Evolutionary conservation across 2,888 invertebrate species (phyloP).

Genomic region (Eupeodes latifasciatus): DNA sequence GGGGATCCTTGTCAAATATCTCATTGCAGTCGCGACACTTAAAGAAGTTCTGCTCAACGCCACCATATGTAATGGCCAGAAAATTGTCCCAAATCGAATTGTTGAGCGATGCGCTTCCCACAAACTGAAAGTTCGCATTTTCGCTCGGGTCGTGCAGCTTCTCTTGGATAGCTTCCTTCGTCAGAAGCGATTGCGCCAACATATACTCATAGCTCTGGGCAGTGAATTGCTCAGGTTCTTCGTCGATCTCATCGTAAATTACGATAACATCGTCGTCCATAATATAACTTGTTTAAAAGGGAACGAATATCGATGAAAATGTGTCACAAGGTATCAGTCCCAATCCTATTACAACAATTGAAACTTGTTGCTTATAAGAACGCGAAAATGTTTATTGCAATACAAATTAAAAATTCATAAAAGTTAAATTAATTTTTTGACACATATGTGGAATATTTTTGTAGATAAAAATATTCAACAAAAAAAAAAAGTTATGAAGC

Average conservation of each 20-base stretch:
- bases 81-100: conserved; percentile 64
- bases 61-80: conserved; percentile 56
- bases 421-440: conserved; percentile 15
- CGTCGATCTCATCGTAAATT: conserved; percentile 66
- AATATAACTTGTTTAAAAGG: not conserved
- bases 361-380: conserved; percentile 55
- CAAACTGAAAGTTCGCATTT: conserved; percentile 57
- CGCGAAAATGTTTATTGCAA: not conserved
- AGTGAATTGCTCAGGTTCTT: conserved; percentile 62
- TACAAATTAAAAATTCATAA: not conserved
- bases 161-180: conserved; percentile 64
- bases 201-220: conserved; percentile 61
- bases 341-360: not conserved
- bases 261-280: conserved; percentile 72
- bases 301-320: conserved; percentile 41
- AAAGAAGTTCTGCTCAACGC: conserved; percentile 60
- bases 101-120: conserved; percentile 53
- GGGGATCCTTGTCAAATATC: conserved; percentile 66
- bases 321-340: not conserved
- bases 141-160: conserved; percentile 51
- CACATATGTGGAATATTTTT: not conserved
- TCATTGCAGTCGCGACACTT: conserved; percentile 64
- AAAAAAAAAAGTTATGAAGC: conserved; percentile 26
- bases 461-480: conserved; percentile 31
- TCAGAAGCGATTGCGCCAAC: conserved; percentile 59